Base-by-base conservation (phyloP, 2,113 vertebrate species). In the Orthonyx spaldingii region DNA sequence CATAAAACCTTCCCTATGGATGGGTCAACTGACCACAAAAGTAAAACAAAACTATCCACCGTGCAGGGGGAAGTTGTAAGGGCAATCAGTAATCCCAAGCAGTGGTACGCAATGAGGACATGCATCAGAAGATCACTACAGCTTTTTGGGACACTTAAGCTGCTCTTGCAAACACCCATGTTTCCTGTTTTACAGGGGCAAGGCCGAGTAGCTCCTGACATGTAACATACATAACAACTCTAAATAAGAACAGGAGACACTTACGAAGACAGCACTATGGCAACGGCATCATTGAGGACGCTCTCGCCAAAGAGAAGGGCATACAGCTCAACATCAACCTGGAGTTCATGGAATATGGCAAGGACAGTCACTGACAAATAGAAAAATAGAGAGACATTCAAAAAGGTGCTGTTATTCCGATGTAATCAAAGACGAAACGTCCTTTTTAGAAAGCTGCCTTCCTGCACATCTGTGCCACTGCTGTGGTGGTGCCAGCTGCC, bases 331-430 rank as follows among this genome's bases (percentile, higher is more conserved):
- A 98, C 98, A 72, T 99, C 99, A 10, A 99, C 99, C 94, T 99
- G 99, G 94, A 99, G 98, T 93, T 99, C 99, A 16, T 99, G 99
- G 98, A 99, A 99, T 97, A 99, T 99, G 86, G 99, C 99, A 97
- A 99, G 98, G 60, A 99, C 99, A 9, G 99, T 99, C 98, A 99
- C 99, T 99, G 97, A 64, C 93, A 96, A 94, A 95, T 24, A 96
- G 63, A 92, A 97, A 96, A 96, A 97, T 19, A 93, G 88, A 97
- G 90, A 96, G 30, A 84, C 84, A 92, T 93, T 84, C 50, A 94
- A 77, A 93, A 89, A 87, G 70, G 75, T 44, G 92, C 30, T 7
- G 8, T 93, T 94, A 95, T 68, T 93, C 68, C 3, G 0, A 23
- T 77, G 78, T 17, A 57, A 72, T 78, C 78, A 76, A 80, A 95